phyloP scores from a whole-genome alignment of 2,888 invertebrate genomes.

The Phengaris arion region DNA sequence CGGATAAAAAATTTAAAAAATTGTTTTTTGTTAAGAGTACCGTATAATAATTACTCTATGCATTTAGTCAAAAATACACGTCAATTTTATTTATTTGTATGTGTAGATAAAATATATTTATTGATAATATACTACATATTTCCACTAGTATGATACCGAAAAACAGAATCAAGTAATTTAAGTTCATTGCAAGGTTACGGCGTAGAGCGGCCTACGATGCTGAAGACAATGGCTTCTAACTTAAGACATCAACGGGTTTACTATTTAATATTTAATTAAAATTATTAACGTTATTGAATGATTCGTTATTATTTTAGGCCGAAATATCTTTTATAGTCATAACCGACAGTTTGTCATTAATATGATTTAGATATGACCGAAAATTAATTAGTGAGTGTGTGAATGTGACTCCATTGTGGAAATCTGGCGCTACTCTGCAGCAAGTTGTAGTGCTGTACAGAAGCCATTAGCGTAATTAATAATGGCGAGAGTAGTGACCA shows the following conservation, averaged over 20 bases:
- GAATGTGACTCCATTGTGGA: not conserved
- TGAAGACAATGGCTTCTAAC: not conserved
- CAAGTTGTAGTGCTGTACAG: not conserved
- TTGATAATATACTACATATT: too few relatives aligned
- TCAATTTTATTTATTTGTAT: too few relatives aligned
- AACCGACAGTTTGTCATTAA: not conserved
- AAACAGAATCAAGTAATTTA: not conserved
- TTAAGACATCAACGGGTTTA: slow-evolving; percentile 22
- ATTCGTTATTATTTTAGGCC: too few relatives aligned
- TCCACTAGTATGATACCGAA: too few relatives aligned
- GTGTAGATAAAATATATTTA: too few relatives aligned
- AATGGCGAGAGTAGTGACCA: slow-evolving; percentile 17
- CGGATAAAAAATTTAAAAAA: too few relatives aligned
- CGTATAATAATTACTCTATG: too few relatives aligned
- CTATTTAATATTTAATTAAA: not conserved
- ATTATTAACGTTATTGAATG: too few relatives aligned
- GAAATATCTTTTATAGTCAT: not conserved
- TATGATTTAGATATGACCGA: not conserved
- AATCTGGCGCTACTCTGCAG: not conserved
- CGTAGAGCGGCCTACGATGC: not conserved
- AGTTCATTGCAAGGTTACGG: not conserved
- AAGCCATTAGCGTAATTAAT: slow-evolving; percentile 16
- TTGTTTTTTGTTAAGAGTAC: too few relatives aligned
- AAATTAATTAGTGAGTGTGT: not conserved
- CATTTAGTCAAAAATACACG: too few relatives aligned